phyloP scores from a whole-genome alignment of 2,888 invertebrate species.

The Protodeltote pygarga region DNA sequence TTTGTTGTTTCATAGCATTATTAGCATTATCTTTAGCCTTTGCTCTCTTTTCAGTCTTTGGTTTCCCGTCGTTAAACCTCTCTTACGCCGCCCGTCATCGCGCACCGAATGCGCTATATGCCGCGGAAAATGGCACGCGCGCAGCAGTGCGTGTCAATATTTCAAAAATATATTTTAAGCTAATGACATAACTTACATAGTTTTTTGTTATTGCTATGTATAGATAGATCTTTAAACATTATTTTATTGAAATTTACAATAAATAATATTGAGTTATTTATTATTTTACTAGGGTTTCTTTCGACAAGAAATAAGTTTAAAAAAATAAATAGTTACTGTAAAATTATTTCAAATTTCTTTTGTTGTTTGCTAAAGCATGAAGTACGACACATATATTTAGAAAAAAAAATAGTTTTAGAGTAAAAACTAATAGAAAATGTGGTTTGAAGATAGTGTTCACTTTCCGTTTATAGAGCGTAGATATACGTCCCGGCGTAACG shows the following conservation, averaged over 20 bases:
- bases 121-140: constrained; percentile 7
- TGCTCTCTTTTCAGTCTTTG: no score
- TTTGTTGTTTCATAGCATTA: no score
- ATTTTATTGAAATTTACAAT: constrained; percentile 3
- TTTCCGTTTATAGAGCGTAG: constrained; percentile 1
- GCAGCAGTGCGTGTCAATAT: constrained; percentile 5
- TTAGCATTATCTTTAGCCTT: no score
- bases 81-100: neutral
- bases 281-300: constrained; percentile 1
- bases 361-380: constrained; percentile 1
- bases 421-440: neutral
- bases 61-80: no score
- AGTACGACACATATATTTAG: neutral
- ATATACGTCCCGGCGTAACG: constrained; percentile 4
- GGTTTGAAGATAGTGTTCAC: neutral
- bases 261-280: constrained; percentile 2
- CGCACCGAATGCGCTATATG: constrained; percentile 2
- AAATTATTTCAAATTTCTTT: constrained; percentile 1
- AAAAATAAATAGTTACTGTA: no score
- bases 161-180: constrained; percentile 5
- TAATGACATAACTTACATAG: constrained; percentile 2
- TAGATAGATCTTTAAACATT: constrained; percentile 3
- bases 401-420: constrained; percentile 2
- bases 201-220: constrained; percentile 1
- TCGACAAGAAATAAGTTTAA: constrained; percentile 1